Evolutionary conservation across 35 echinoderm and acorn worm genomes (phyloP), one percentile per base, ranked within the genome.

Genomic region (Heliocidaris erythrogramma): DNA sequence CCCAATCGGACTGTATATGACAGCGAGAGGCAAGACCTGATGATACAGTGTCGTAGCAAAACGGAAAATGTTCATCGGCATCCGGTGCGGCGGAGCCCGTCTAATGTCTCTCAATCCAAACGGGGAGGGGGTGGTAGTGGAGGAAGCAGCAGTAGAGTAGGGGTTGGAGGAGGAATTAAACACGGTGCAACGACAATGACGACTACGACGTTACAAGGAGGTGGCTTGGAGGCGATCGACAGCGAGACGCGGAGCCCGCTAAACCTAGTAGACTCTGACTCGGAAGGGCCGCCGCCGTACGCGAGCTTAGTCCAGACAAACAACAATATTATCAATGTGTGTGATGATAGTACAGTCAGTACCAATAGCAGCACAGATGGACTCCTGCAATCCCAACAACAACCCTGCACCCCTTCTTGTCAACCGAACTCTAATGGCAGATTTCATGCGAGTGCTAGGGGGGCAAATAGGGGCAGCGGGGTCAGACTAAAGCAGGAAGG

Each of bases 1-100:
- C 97, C 97, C 13, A 98, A 98, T 93, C 94, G 97, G 97, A 98
- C 96, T 50, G 97, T 96, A 49, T 98, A 94, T 86, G 97, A 98
- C 92, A 98, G 96, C 89, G 96, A 97, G 93, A 95, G 94, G 94
- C 91, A 97, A 42, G 93, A 86, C 94, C 30, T 94, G 56, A 88
- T 95, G 35, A 93, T n/a, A 48, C 31, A 93, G 59, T 95, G 94
- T 78, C 86, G 85, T 93, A 92, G 86, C 95, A 95, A 89, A 95
- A 95, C 86, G 27, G 59, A 48, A 94, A 32, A 48, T 13, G 30
- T 35, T 42, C 71, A 56, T 7, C 30, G 93, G 65, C 60, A 85
- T 48, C 31, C 93, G 60, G 85, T 85, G 49, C 85, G 49, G 84
- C 95, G 49, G 85, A 94, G 78, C 92, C 85, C 85, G 53, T 96